Percentiles rank a stretch among this genome's conserved stretches.
phyloP scores from a whole-genome alignment of 2,888 invertebrate species.

The Pollenia angustigena region DNA sequence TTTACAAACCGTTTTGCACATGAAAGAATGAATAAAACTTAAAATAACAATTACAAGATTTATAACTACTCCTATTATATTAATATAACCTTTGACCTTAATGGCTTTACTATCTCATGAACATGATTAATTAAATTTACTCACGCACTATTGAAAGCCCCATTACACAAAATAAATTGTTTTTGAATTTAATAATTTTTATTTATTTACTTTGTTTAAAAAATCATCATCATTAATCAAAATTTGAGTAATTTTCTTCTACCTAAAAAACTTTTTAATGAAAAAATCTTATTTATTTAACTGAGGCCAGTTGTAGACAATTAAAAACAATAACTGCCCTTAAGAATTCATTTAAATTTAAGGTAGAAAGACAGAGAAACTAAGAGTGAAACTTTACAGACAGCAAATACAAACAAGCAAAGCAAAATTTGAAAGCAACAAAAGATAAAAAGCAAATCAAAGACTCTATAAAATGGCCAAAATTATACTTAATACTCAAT shows the following conservation, averaged over 20 bases:
- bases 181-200: not conserved
- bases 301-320: not conserved
- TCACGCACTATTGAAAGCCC: not conserved
- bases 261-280: not conserved
- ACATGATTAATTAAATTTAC: conserved; percentile 4
- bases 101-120: not conserved
- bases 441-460: not conserved
- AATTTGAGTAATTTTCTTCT: not conserved
- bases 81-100: not conserved
- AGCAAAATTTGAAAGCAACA: not conserved
- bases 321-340: conserved; percentile 14
- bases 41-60: too few species aligned
- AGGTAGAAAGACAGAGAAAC: not conserved
- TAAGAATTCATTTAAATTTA: not conserved
- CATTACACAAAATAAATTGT: not conserved
- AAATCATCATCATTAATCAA: conserved; percentile 8
- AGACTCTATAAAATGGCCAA: not conserved
- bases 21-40: too few species aligned
- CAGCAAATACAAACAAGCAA: not conserved
- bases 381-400: not conserved
- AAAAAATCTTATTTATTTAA: not conserved
- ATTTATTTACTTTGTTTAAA: not conserved
- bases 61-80: too few species aligned
- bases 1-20: not conserved
- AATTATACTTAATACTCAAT: not conserved